Conservation (phyloP, 2,113 vertebrate species). For the Ceyx margarethae region DNA sequence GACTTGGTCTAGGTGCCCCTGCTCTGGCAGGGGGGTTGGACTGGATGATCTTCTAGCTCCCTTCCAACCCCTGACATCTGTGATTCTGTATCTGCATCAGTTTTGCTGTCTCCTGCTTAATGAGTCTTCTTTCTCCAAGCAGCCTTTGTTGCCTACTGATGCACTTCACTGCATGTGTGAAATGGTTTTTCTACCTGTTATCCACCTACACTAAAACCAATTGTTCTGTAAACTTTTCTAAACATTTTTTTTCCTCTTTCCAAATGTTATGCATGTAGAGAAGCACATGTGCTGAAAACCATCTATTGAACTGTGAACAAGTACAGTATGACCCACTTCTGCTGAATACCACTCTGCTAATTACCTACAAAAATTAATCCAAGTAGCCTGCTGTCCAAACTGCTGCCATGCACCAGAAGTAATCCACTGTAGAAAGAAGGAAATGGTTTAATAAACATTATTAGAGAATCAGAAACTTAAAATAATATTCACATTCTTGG, state of each 20-base stretch:
- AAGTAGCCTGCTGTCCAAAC: constrained; percentile 8
- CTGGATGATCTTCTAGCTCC: too few species aligned
- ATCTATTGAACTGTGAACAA: constrained; percentile 43
- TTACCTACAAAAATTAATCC: constrained; percentile 24
- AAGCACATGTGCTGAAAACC: not conserved
- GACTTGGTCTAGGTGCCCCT: too few species aligned
- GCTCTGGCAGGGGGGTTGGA: too few species aligned
- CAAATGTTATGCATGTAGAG: not conserved
- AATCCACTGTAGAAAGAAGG: constrained; percentile 18
- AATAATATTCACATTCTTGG: not conserved
- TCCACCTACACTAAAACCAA: not conserved
- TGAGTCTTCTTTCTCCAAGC: not conserved
- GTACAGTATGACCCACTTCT: constrained; percentile 47
- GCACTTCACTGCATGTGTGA: not conserved
- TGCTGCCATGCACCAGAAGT: constrained; percentile 8
- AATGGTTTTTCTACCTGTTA: not conserved
- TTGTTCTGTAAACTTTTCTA: not conserved
- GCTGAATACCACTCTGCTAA: constrained; percentile 45
- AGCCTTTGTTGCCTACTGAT: not conserved
- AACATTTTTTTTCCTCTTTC: not conserved
- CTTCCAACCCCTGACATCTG: too few species aligned
- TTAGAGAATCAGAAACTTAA: constrained; percentile 1
- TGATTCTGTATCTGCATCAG: not conserved
- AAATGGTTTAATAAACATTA: constrained; percentile 16
- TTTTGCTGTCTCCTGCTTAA: not conserved